phyloP scores from a whole-genome alignment of 2,113 vertebrate species.

The Hemibagrus wyckioides region DNA sequence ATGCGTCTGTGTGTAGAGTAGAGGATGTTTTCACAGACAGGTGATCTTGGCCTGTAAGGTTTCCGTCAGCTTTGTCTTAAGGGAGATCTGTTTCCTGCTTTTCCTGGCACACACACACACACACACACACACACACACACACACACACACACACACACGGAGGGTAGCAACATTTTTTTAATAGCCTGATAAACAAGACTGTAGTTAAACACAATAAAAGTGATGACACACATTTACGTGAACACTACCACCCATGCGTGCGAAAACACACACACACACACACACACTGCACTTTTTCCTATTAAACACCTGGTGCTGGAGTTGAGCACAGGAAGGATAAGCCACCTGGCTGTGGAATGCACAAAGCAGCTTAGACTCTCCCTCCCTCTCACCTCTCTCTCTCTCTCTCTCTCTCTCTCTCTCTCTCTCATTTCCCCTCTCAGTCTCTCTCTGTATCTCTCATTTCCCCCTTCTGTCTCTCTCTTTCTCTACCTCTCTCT shows the following conservation, averaged over 20 bases:
- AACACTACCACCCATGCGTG: not conserved
- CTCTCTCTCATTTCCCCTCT: too few relatives aligned
- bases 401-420: not conserved
- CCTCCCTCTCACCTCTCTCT: not conserved
- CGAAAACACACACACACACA: conserved; percentile 16
- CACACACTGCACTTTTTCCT: not conserved
- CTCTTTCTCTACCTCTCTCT: too few relatives aligned
- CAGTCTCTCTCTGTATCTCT: too few relatives aligned
- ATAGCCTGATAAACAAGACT: conserved; percentile 9
- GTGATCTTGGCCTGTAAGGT: conserved; percentile 62
- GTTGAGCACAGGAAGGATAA: conserved; percentile 33
- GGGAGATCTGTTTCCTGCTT: conserved; percentile 65
- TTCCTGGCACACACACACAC: conserved; percentile 24
- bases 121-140: conserved; percentile 9
- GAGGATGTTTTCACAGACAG: conserved; percentile 66
- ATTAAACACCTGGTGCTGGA: conserved; percentile 37
- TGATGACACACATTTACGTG: not conserved
- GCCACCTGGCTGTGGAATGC: conserved; percentile 47
- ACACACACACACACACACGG: conserved; percentile 12
- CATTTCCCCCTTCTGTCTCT: too few relatives aligned
- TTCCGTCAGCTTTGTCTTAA: conserved; percentile 57
- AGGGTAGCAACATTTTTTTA: conserved; percentile 1
- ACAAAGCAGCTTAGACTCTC: conserved; percentile 7
- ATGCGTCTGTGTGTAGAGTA: not conserved
- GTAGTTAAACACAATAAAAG: not conserved